These are phyloP conservation scores for Parapsyche elsis DNA, from an alignment of 1,140 invertebrate species.

Conservation along the genomic window DNA sequence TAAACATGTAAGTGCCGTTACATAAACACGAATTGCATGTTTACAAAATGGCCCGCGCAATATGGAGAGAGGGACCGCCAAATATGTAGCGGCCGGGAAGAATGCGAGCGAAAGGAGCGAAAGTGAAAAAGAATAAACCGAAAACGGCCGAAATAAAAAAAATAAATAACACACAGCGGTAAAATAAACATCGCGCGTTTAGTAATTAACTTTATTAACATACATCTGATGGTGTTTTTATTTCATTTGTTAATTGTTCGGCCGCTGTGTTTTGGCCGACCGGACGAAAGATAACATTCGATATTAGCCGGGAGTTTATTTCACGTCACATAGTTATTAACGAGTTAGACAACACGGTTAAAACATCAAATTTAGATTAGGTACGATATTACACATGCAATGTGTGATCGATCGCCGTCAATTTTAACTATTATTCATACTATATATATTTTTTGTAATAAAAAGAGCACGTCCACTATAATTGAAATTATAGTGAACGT, in stretches of 20 bases:
- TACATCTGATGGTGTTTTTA: constrained; percentile 53
- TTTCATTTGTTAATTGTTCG: constrained; percentile 53
- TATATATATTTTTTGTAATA: constrained; percentile 7
- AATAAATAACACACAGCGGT: neutral
- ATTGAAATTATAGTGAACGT: too few species aligned
- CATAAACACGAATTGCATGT: constrained; percentile 52
- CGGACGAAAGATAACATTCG: constrained; percentile 19
- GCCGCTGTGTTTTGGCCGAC: constrained; percentile 1
- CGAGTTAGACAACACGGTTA: constrained; percentile 19
- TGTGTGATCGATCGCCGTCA: constrained; percentile 18
- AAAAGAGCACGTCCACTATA: too few species aligned
- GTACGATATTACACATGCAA: constrained; percentile 22
- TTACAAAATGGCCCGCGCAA: constrained; percentile 6
- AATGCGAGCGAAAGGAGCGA: constrained; percentile 16
- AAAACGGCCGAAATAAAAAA: constrained; percentile 11
- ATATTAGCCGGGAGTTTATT: constrained; percentile 8
- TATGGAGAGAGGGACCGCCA: neutral
- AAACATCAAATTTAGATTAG: constrained; percentile 29
- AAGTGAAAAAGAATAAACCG: constrained; percentile 19
- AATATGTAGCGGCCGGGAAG: too few species aligned
- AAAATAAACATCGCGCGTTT: constrained; percentile 38
- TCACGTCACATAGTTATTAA: constrained; percentile 26
- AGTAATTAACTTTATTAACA: constrained; percentile 53
- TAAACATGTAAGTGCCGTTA: constrained; percentile 41
- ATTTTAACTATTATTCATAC: neutral